Evolutionary conservation across 2,113 vertebrate species (phyloP).

Genomic region (pig (Sus scrofa)): DNA sequence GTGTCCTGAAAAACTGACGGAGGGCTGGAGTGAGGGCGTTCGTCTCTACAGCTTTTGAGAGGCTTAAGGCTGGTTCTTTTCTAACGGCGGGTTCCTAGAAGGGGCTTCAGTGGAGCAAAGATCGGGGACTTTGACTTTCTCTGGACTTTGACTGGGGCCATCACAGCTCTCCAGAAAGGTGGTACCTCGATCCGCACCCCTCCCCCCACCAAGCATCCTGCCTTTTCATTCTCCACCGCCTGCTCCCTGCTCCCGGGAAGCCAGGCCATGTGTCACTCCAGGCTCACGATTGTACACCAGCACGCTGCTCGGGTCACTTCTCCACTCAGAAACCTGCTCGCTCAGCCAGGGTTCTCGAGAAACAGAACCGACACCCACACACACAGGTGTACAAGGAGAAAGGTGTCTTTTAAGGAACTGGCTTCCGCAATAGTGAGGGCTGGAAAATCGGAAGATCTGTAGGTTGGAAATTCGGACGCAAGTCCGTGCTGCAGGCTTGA

Average conservation of each 20-base stretch:
- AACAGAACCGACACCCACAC: fast-evolving
- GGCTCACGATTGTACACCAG: not conserved
- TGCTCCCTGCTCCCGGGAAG: fast-evolving
- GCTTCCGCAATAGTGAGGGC: fast-evolving
- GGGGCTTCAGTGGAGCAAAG: not conserved
- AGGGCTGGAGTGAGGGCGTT: fast-evolving
- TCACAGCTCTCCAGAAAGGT: not conserved
- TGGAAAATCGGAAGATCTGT: not conserved
- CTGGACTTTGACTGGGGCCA: not conserved
- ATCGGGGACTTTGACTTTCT: not conserved
- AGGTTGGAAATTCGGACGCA: not conserved
- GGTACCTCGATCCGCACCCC: not conserved
- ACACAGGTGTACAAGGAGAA: fast-evolving
- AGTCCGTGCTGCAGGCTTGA: fast-evolving
- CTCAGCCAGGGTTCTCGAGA: not conserved
- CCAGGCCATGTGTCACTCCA: fast-evolving
- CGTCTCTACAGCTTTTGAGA: fast-evolving
- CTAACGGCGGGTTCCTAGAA: not conserved
- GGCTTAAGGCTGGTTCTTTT: fast-evolving
- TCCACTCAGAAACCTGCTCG: not conserved
- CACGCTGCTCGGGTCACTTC: fast-evolving
- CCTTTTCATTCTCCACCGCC: not conserved
- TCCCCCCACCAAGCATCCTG: not conserved
- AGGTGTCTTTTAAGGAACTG: not conserved
- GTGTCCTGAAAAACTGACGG: no score